A percentile compares a stretch with the other conserved stretches of the same genome.
These are phyloP conservation scores for Parus major DNA, from an alignment of 2,113 vertebrate species.

Conservation along the genomic window DNA sequence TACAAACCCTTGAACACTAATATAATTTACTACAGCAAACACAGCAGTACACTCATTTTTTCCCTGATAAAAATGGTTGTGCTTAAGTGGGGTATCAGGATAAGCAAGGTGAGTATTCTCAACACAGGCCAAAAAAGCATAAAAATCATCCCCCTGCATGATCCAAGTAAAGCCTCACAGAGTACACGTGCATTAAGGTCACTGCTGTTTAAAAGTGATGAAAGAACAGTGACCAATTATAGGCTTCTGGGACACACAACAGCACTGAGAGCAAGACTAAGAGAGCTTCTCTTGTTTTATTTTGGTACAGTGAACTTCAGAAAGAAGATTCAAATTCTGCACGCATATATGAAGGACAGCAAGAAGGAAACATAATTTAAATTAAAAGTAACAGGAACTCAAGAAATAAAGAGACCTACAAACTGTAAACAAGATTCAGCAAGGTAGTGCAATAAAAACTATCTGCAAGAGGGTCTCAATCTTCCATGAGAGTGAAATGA, in stretches of 20 bases:
- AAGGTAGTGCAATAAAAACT: background rate
- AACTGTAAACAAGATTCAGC: background rate
- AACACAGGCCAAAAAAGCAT: background rate
- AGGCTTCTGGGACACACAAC: background rate
- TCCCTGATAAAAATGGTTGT: background rate
- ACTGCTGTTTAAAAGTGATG: background rate
- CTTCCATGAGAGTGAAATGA: background rate
- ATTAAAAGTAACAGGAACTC: background rate
- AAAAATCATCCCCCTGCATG: background rate
- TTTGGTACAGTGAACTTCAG: background rate
- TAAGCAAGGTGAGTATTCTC: background rate
- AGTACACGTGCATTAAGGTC: background rate
- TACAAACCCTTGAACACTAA: background rate
- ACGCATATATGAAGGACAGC: background rate
- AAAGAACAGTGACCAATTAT: background rate
- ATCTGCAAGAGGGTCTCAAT: background rate
- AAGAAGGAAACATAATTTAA: background rate
- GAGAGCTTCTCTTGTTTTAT: background rate
- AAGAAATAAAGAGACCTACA: background rate
- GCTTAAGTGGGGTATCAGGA: background rate
- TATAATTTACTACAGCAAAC: background rate
- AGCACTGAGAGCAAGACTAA: background rate
- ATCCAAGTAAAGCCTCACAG: background rate
- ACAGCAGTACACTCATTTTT: background rate
- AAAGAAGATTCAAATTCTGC: background rate